Evolutionary conservation across 2,113 vertebrate genomes (phyloP), one percentile per base, ranked within the genome.

Genomic region (Gopherus flavomarginatus): DNA sequence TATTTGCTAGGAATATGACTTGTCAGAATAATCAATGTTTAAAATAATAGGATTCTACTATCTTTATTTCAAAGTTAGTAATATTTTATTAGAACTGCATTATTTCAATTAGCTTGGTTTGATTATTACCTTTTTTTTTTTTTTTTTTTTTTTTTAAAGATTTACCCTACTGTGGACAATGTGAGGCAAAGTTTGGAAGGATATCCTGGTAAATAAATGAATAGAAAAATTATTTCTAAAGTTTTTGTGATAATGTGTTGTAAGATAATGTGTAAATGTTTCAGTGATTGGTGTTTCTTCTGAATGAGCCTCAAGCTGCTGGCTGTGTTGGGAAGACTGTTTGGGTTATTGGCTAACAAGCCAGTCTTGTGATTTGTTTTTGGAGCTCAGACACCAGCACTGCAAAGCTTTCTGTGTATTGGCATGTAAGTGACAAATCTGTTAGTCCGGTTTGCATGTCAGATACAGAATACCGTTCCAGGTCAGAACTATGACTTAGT

Each of bases 111-210:
- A 96, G 78, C 5, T 38, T 78, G 26, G 3, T 35, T 49, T 19
- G 52, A 21, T 4, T 47, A 11, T 11, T 62, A 54, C 72, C 17
- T 56, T 81, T 50, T 80, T 16, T 81, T 93, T 69, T 29, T 81
- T 50, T 80, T 16, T 81, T 93, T 65, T 29, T 75, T 72, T 4
- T 11, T n/a, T 53, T n/a, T 56, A 50, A 97, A 99, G 99, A 96
- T 99, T 88, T 99, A 99, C 96, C 99, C 99, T 38, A 99, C 99
- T 57, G 99, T 99, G 90, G 98, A 99, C 75, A 99, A 99, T 57
- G 99, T 99, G 91, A 98, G 99, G 86, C 99, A 98, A 54, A 99
- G 99, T 98, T 98, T 99, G 96, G 99, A 99, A 98, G 99, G 99
- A 11, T 99, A 99, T 95, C 99, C 99, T 59, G 99, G 99, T 99